Evolutionary conservation across 1,140 invertebrate genomes (phyloP).

Genomic region (Hestina assimilis): DNA sequence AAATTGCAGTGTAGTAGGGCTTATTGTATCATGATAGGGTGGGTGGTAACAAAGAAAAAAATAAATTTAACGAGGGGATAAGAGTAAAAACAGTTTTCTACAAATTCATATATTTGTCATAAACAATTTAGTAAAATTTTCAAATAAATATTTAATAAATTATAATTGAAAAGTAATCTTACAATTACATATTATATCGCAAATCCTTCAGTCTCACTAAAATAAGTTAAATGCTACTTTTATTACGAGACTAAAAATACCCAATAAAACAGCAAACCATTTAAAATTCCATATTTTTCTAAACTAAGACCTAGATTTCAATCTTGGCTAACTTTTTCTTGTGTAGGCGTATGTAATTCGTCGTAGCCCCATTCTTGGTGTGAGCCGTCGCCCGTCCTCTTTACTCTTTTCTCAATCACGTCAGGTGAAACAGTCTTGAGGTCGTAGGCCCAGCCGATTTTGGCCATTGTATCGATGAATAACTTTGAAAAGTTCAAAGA

Average conservation of each 20-base stretch:
- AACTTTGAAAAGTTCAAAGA: slow-evolving; percentile 80
- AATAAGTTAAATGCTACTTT: neutral
- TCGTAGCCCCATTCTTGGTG: slow-evolving; percentile 46
- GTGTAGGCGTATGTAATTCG: slow-evolving; percentile 49
- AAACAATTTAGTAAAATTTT: slow-evolving; percentile 13
- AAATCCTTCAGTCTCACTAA: slow-evolving; percentile 26
- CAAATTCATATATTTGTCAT: neutral
- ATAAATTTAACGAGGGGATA: slow-evolving; percentile 6
- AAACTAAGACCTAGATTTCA: slow-evolving; percentile 27
- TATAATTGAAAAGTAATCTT: slow-evolving; percentile 6
- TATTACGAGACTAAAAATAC: neutral
- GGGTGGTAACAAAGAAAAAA: neutral
- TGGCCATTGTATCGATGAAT: slow-evolving; percentile 83
- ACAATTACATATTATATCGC: slow-evolving; percentile 28
- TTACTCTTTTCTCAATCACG: slow-evolving; percentile 75
- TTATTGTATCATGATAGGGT: slow-evolving; percentile 9
- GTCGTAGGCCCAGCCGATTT: slow-evolving; percentile 82
- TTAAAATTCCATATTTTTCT: slow-evolving; percentile 2
- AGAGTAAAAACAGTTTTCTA: neutral
- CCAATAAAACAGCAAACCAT: neutral
- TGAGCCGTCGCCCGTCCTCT: slow-evolving; percentile 83
- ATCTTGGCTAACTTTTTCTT: slow-evolving; percentile 35
- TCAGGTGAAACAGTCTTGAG: slow-evolving; percentile 79
- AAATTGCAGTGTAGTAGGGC: slow-evolving; percentile 44
- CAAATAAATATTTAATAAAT: slow-evolving; percentile 16